Percentiles rank a stretch among this genome's conserved stretches.
These are phyloP conservation scores for Lutjanus argentimaculatus DNA, from an alignment of 2,797 vertebrate species.

Conservation along the genomic window DNA sequence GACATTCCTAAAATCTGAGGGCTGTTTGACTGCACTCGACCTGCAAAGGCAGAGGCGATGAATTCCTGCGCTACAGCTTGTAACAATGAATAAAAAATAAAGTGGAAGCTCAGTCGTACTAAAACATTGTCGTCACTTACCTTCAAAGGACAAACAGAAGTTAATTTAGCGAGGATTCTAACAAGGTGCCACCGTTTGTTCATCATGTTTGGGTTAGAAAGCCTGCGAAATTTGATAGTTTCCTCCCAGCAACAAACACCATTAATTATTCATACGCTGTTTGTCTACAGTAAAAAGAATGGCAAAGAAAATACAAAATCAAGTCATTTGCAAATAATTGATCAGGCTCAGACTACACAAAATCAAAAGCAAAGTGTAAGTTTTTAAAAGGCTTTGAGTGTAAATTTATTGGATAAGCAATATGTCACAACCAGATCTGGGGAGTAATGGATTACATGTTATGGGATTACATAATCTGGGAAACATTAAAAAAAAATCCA, in stretches of 20 bases:
- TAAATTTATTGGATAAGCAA: neutral
- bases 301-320: slow-evolving; percentile 32
- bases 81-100: slow-evolving; percentile 22
- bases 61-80: slow-evolving; percentile 1
- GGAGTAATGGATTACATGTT: too few relatives aligned
- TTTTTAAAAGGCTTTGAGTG: neutral
- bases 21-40: slow-evolving; percentile 5
- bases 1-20: slow-evolving; percentile 42
- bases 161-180: slow-evolving; percentile 22
- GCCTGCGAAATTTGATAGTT: slow-evolving; percentile 31
- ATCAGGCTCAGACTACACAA: neutral
- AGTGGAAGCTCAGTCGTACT: slow-evolving; percentile 9
- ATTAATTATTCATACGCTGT: slow-evolving; percentile 60
- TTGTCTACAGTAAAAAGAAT: slow-evolving; percentile 48
- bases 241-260: slow-evolving; percentile 45
- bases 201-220: slow-evolving; percentile 45
- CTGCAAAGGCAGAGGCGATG: slow-evolving; percentile 17
- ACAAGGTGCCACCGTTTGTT: slow-evolving; percentile 36
- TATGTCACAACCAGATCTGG: neutral
- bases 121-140: slow-evolving; percentile 20
- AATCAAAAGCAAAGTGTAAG: neutral
- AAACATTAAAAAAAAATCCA: too few relatives aligned
- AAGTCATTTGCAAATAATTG: slow-evolving; percentile 34
- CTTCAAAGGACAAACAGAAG: slow-evolving; percentile 33
- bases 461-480: too few relatives aligned